Conservation (phyloP, 2,888 invertebrate genomes). For the Drosophila neutralis region DNA sequence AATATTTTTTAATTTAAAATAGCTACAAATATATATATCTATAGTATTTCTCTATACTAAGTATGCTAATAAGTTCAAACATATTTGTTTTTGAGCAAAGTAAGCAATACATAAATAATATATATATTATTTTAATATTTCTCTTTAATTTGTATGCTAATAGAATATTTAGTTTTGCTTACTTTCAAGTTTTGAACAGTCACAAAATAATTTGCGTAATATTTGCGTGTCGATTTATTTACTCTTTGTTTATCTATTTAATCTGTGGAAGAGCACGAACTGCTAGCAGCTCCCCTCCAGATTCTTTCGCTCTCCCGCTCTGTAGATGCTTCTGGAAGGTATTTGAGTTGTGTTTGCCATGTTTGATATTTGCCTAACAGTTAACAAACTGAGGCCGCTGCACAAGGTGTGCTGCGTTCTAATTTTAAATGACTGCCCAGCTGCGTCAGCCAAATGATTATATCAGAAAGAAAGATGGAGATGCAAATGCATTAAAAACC, state of each 20-base stretch:
- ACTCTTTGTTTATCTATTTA: neutral
- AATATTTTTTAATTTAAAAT: neutral
- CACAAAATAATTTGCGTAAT: neutral
- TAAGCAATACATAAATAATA: neutral
- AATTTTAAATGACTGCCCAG: constrained; percentile 41
- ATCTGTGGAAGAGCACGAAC: neutral
- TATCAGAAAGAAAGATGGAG: constrained; percentile 22
- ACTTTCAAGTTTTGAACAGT: neutral
- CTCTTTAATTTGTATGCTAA: neutral
- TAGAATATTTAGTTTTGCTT: neutral
- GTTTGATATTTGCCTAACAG: constrained; percentile 50
- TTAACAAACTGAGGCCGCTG: constrained; percentile 43
- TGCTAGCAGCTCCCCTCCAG: neutral
- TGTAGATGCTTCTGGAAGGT: neutral
- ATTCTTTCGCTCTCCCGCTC: neutral
- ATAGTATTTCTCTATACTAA: neutral
- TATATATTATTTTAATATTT: too few species aligned
- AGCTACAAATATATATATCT: neutral
- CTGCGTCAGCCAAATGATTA: constrained; percentile 16
- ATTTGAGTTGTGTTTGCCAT: constrained; percentile 32
- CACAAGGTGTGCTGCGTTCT: constrained; percentile 54
- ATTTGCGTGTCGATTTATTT: neutral
- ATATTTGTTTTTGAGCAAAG: neutral
- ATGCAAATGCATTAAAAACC: constrained; percentile 59
- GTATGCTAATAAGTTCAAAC: neutral